Percentiles rank a stretch among this genome's conserved stretches.
Conservation (phyloP, 2,113 vertebrate genomes). For the Zingel zingel region DNA sequence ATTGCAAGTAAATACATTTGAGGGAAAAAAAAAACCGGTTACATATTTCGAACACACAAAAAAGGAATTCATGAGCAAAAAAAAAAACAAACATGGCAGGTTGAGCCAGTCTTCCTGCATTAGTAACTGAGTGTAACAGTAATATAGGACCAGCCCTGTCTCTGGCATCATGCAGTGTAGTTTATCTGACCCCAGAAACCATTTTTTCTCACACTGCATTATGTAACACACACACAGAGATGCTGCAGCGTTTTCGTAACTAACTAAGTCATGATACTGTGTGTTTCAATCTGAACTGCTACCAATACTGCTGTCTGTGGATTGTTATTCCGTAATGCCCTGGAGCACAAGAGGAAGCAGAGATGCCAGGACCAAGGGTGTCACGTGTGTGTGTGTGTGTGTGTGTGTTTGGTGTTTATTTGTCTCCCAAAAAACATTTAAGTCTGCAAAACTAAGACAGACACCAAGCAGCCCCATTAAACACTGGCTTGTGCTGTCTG, state of each 20-base stretch:
- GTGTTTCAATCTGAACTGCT: conserved; percentile 6
- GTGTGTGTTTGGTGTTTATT: background rate
- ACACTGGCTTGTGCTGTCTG: background rate
- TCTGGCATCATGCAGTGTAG: conserved; percentile 54
- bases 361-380: background rate
- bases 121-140: conserved; percentile 27
- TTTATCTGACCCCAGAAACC: background rate
- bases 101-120: conserved; percentile 22
- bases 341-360: conserved; percentile 11
- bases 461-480: background rate
- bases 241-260: conserved; percentile 7
- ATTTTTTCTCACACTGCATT: background rate
- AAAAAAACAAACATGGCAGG: background rate
- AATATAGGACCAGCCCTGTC: conserved; percentile 21
- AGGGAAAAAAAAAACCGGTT: conserved; percentile 5
- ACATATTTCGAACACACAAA: conserved; percentile 17
- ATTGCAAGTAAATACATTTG: conserved; percentile 60
- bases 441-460: background rate
- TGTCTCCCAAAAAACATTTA: background rate
- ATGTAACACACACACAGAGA: conserved; percentile 17
- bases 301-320: conserved; percentile 55
- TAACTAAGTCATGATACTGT: background rate
- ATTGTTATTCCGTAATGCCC: conserved; percentile 35
- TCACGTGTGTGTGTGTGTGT: background rate
- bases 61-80: conserved; percentile 17